Evolutionary conservation across 2,888 invertebrate genomes (phyloP).

Genomic region (Eristalinus sepulchralis): DNA sequence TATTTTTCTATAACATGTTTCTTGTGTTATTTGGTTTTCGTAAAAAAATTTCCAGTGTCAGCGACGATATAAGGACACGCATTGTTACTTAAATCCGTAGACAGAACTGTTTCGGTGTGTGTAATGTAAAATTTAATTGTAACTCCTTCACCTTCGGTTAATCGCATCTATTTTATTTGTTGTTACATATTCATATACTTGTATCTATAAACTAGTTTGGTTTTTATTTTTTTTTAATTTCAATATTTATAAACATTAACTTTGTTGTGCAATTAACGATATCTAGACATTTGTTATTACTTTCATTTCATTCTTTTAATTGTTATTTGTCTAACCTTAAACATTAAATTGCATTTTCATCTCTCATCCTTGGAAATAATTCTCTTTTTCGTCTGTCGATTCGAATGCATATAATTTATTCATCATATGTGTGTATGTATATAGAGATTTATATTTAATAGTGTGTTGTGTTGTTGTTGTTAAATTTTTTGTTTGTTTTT

Average conservation of each 20-base stretch:
- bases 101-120: conserved; percentile 39
- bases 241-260: conserved; percentile 65
- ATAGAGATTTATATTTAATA: conserved; percentile 38
- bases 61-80: conserved; percentile 40
- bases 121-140: conserved; percentile 11
- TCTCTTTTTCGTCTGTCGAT: conserved; percentile 5
- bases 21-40: conserved; percentile 28
- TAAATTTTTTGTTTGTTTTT: conserved; percentile 8
- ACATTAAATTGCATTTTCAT: conserved; percentile 60
- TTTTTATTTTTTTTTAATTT: conserved; percentile 14
- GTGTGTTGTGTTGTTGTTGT: conserved; percentile 48
- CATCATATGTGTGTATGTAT: conserved; percentile 52
- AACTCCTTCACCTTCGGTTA: conserved; percentile 3
- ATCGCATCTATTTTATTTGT: conserved; percentile 19
- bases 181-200: conserved; percentile 39
- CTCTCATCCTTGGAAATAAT: neutral
- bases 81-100: conserved; percentile 22
- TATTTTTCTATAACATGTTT: neutral
- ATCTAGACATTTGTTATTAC: conserved; percentile 45
- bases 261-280: conserved; percentile 67
- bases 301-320: conserved; percentile 7
- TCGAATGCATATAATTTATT: conserved; percentile 34
- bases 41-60: conserved; percentile 43
- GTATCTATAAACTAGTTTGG: conserved; percentile 38
- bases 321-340: conserved; percentile 62